Conservation (phyloP, 2,797 vertebrate species). For the Malacoraja senta region DNA sequence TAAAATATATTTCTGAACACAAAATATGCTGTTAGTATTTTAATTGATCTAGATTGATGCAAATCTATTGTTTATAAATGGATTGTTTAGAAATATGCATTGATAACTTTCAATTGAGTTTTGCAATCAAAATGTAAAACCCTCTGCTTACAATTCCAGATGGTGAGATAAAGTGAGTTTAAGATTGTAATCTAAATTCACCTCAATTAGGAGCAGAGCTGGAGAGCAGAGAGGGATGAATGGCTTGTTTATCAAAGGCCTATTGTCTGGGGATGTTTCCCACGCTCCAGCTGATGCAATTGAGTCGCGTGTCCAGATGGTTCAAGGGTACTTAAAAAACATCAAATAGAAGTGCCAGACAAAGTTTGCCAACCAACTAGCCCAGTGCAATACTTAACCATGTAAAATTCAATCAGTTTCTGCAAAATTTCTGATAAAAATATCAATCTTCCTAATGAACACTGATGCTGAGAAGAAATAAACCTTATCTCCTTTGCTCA, state of each 20-base stretch:
- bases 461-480: neutral
- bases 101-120: neutral
- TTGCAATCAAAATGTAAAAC: neutral
- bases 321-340: constrained; percentile 34
- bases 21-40: constrained; percentile 1
- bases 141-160: constrained; percentile 6
- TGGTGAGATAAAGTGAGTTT: constrained; percentile 33
- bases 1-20: neutral
- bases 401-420: constrained; percentile 18
- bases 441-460: neutral
- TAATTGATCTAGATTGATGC: neutral
- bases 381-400: constrained; percentile 12
- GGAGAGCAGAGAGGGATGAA: constrained; percentile 8
- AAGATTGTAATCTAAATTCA: constrained; percentile 27
- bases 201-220: constrained; percentile 31
- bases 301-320: constrained; percentile 46
- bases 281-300: constrained; percentile 41
- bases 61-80: neutral
- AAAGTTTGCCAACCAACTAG: constrained; percentile 23
- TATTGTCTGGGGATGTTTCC: constrained; percentile 44
- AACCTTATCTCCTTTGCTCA: neutral
- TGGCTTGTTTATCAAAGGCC: constrained; percentile 34
- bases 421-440: neutral
- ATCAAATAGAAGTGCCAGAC: neutral
- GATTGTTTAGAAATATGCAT: neutral